Percentiles rank a stretch among this genome's conserved stretches.
These are phyloP conservation scores for Magallana gigas DNA, from an alignment of 1,140 invertebrate genomes.

Conservation along the genomic window DNA sequence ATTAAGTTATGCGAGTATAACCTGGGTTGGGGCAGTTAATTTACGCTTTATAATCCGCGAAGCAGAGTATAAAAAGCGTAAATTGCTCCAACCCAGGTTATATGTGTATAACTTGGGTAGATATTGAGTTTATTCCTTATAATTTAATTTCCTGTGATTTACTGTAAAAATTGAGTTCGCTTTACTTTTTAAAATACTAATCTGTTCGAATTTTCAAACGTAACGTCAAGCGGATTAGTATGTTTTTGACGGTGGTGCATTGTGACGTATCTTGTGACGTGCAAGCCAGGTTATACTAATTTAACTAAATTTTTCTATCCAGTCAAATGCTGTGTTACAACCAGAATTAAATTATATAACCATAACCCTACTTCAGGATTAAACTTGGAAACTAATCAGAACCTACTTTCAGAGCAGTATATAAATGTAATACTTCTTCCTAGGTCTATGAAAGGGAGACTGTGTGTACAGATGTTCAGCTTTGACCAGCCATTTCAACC, in stretches of 20 bases:
- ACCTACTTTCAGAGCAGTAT: background rate
- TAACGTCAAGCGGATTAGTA: background rate
- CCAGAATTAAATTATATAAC: background rate
- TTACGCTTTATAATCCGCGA: background rate
- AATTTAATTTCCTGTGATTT: too few relatives aligned
- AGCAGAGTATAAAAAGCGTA: too few relatives aligned
- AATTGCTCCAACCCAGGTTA: too few relatives aligned
- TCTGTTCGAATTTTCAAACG: background rate
- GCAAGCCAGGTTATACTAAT: too few relatives aligned
- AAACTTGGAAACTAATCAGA: background rate
- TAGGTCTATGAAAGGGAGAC: slow-evolving; percentile 75
- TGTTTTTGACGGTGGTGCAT: too few relatives aligned
- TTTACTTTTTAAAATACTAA: background rate
- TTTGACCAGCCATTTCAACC: slow-evolving; percentile 77
- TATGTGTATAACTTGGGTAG: too few relatives aligned
- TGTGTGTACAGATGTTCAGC: slow-evolving; percentile 72
- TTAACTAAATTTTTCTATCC: background rate
- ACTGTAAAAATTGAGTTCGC: too few relatives aligned
- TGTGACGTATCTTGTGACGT: too few relatives aligned
- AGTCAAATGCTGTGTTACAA: background rate
- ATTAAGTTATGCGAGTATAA: background rate
- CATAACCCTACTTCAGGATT: background rate
- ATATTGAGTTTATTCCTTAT: too few relatives aligned
- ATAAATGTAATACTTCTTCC: slow-evolving; percentile 5
- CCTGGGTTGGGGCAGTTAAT: background rate